These are phyloP conservation scores for Chrysolina americana DNA, from an alignment of 2,888 invertebrate genomes.

Conservation along the genomic window DNA sequence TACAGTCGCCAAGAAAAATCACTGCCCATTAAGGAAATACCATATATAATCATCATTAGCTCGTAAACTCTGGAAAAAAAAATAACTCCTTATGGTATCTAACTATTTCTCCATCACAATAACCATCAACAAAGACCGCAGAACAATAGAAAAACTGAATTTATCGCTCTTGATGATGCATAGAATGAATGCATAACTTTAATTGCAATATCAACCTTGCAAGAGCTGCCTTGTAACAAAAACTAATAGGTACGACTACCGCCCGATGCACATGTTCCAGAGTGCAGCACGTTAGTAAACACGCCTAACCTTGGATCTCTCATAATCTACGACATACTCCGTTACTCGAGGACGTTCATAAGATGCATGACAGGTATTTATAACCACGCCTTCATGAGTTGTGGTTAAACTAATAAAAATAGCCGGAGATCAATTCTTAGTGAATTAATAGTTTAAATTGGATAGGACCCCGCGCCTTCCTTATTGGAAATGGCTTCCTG, in stretches of 20 bases:
- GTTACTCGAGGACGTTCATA: constrained; percentile 36
- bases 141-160: neutral
- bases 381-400: neutral
- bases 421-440: neutral
- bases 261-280: constrained; percentile 30
- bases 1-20: neutral
- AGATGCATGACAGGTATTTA: constrained; percentile 10
- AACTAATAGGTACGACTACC: neutral
- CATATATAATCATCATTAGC: neutral
- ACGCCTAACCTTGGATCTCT: constrained; percentile 39
- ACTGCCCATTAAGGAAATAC: neutral
- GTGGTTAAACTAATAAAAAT: neutral
- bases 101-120: neutral
- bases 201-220: constrained; percentile 11
- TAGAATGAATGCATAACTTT: neutral
- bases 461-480: too few species aligned
- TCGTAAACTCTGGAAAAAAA: neutral
- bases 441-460: too few species aligned
- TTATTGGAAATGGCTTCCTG: too few species aligned
- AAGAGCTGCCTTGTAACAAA: constrained; percentile 19
- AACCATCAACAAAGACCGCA: neutral
- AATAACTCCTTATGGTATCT: neutral
- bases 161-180: neutral
- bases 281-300: constrained; percentile 40
- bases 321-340: constrained; percentile 39